These are phyloP conservation scores for Tragopan temminckii DNA, from an alignment of 2,797 vertebrate genomes.

Conservation along the genomic window DNA sequence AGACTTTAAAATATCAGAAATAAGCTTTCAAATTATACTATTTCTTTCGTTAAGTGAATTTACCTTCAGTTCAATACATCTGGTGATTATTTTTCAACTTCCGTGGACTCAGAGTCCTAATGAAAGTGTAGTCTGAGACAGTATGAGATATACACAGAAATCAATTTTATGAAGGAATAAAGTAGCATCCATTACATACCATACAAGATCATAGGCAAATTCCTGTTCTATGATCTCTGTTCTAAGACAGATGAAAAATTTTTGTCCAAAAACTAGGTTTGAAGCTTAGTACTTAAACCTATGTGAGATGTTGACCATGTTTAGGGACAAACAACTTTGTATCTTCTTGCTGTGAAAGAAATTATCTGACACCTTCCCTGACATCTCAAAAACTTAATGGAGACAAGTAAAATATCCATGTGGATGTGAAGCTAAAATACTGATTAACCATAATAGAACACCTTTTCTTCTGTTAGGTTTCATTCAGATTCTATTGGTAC, in stretches of 20 bases:
- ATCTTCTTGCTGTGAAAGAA: background rate
- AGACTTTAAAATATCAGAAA: background rate
- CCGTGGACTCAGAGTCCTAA: background rate
- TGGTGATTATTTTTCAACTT: background rate
- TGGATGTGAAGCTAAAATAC: background rate
- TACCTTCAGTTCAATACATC: background rate
- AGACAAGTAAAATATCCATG: background rate
- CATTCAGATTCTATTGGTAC: background rate
- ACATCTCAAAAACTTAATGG: background rate
- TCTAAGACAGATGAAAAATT: background rate
- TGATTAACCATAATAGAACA: background rate
- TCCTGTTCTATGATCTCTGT: background rate
- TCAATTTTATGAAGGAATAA: background rate
- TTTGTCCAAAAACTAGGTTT: background rate
- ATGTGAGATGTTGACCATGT: background rate
- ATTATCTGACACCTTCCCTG: background rate
- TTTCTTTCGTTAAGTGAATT: background rate
- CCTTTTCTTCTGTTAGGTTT: background rate
- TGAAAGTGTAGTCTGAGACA: background rate
- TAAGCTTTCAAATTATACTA: background rate
- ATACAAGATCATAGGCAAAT: background rate
- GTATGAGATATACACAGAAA: background rate
- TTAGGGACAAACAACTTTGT: background rate
- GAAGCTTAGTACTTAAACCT: background rate
- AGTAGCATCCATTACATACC: fast-evolving